Evolutionary conservation across 2,113 vertebrate species (phyloP), one percentile per base, ranked within the genome.

Genomic region (Ochotona princeps): DNA sequence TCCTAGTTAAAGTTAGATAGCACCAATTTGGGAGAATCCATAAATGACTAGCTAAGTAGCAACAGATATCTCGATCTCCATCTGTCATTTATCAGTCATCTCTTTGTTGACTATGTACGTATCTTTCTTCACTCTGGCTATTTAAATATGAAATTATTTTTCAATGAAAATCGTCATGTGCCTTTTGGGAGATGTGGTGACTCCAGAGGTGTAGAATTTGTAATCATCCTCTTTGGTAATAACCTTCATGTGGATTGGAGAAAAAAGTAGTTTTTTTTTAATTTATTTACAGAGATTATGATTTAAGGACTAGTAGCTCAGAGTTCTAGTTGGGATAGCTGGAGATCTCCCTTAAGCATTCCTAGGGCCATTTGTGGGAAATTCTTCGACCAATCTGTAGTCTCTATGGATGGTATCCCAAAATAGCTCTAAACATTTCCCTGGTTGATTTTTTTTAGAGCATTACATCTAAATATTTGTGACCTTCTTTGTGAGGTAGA

Each of bases 151-250:
- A 84, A 91, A 63, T 65, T 79, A 72, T 57, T 81, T 83, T 89
- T 82, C 49, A 91, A 74, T 87, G 67, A 92, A 94, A 83, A 67
- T 87, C 69, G 87, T 74, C 49, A 82, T 12, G 91, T 96, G 87
- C 91, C 95, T 96, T 96, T 96, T 60, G 69, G 69, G 65, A 91
- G 57, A 82, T 44, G 23, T 35, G n/a, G 51, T 82, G 79, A 54
- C 38, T 90, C 47, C 61, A 65, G 32, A 88, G 49, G n/a, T 82
- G 18, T 67, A 60, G 25, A 20, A 3, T 70, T 92, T 70, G 25
- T 90, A 70, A 51, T 83, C 51, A 75, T 51, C 44, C 8, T 78
- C 54, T 7, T 90, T 75, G 1, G n/a, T 89, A 66, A 72, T 70
- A 66, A 87, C 44, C 30, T 92, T 90, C 57, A 49, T 26, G 30